Base-by-base conservation (phyloP, 2,113 vertebrate genomes). In the Tupaia tana region DNA sequence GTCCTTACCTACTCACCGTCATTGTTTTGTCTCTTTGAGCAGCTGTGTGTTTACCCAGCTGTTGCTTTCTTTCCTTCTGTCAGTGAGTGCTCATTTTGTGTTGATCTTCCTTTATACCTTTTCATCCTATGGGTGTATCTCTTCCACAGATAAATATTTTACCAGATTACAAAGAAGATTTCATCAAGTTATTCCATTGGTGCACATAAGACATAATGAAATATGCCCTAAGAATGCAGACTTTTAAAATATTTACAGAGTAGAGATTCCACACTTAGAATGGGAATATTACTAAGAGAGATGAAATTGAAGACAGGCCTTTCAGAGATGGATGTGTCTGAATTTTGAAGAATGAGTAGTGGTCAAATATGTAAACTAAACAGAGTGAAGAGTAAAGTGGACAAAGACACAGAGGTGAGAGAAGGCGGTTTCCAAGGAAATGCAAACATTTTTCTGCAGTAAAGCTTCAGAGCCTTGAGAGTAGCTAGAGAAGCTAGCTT, bases 41-140 rank as follows among this genome's bases (percentile, higher is more conserved):
- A 95, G 92, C 64, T 91, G 69, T 87, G 85, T 89, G 88, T 93
- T 96, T 96, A 69, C 31, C 85, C 92, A 97, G 87, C 79, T 89
- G 79, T 77, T 71, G 66, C 90, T 86, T 97, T 87, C 12, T 54
- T 88, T 86, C 69, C 66, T 0, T 85, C 31, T 27, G 87, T 93
- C 89, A 78, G 69, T 71, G 67, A 34, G 59, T 64, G 64, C 19
- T 80, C 70, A 93, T 87, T 97, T 78, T 90, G 31, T 52, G 24
- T 67, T 90, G 54, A 86, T 25, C 59, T 22, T 59, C 82, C 22
- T 73, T 67, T 19, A 20, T 31, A 86, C 27, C 27, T 89, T 96
- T 18, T 61, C 61, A 67, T 81, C 56, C 43, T 71, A 16, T 69
- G 15, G 54, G n/a, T 67, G 59, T 71, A 13, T 63, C 84, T 92